These are phyloP conservation scores for Liposcelis brunnea DNA, from an alignment of 2,888 invertebrate genomes.

Conservation along the genomic window DNA sequence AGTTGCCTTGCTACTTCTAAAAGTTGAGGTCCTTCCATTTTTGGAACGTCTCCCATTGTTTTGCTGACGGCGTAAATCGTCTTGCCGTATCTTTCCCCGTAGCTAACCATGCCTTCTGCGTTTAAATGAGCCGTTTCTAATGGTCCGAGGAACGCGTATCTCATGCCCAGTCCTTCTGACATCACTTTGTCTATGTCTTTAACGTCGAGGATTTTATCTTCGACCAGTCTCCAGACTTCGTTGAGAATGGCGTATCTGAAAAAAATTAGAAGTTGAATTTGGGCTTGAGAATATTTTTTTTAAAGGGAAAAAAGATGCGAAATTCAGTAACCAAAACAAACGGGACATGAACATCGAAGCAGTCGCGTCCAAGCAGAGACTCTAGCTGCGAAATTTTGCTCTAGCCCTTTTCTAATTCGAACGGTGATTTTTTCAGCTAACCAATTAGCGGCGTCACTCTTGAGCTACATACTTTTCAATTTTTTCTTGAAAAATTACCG, in stretches of 20 bases:
- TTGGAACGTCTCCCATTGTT: constrained; percentile 57
- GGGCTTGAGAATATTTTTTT: background rate
- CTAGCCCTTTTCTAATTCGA: too few species aligned
- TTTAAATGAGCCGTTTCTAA: constrained; percentile 89
- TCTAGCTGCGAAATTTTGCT: too few species aligned
- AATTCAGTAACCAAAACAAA: background rate
- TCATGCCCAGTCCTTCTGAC: constrained; percentile 83
- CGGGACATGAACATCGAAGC: background rate
- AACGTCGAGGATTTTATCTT: constrained; percentile 66
- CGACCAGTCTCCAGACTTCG: constrained; percentile 79
- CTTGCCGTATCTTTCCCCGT: constrained; percentile 40
- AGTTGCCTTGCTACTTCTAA: constrained; percentile 52
- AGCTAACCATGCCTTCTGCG: constrained; percentile 59
- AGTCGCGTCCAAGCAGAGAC: too few species aligned
- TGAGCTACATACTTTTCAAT: too few species aligned
- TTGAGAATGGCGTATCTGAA: constrained; percentile 75
- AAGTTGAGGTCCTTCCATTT: constrained; percentile 50
- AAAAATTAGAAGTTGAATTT: constrained; percentile 13
- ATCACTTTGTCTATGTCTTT: constrained; percentile 86
- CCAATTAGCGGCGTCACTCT: too few species aligned
- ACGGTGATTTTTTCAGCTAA: too few species aligned
- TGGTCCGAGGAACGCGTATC: constrained; percentile 90
- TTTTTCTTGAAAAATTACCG: too few species aligned
- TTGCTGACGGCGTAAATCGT: constrained; percentile 44
- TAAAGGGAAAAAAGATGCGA: background rate